Conservation (phyloP, 2,797 vertebrate genomes). For the Platalea minor region DNA sequence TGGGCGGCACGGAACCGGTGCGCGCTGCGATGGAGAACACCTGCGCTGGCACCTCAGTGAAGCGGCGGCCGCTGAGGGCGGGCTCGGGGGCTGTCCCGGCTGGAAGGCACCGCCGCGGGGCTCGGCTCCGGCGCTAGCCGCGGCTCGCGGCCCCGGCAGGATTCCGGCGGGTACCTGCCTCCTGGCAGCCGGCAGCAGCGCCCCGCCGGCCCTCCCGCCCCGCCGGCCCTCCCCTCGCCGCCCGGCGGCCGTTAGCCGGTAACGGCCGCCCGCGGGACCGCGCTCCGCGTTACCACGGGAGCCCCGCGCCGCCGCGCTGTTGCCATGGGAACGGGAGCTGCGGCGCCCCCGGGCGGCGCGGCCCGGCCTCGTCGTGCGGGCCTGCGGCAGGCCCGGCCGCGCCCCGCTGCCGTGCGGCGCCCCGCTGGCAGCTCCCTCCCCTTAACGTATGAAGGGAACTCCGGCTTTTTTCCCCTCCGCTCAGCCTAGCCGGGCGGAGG, state of each 20-base stretch:
- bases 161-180: not conserved
- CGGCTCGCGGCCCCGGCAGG: not conserved
- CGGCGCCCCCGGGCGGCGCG: not conserved
- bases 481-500: not conserved
- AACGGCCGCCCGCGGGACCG: not conserved
- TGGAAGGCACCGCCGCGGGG: not conserved
- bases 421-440: not conserved
- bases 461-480: too few relatives aligned
- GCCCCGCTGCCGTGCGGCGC: not conserved
- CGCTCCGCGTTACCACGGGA: not conserved
- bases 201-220: too few relatives aligned
- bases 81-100: not conserved
- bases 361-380: not conserved
- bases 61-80: not conserved
- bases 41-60: not conserved
- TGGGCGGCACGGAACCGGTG: not conserved
- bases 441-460: too few relatives aligned
- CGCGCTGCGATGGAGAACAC: not conserved
- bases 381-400: not conserved
- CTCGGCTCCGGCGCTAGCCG: not conserved
- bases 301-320: not conserved
- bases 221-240: too few relatives aligned
- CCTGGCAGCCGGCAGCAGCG: not conserved
- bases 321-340: slow-evolving; percentile 36
- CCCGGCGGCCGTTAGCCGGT: not conserved